Percentiles rank a stretch among this genome's conserved stretches.
Conservation (phyloP, 2,888 invertebrate genomes). For the Parnassius smintheus region DNA sequence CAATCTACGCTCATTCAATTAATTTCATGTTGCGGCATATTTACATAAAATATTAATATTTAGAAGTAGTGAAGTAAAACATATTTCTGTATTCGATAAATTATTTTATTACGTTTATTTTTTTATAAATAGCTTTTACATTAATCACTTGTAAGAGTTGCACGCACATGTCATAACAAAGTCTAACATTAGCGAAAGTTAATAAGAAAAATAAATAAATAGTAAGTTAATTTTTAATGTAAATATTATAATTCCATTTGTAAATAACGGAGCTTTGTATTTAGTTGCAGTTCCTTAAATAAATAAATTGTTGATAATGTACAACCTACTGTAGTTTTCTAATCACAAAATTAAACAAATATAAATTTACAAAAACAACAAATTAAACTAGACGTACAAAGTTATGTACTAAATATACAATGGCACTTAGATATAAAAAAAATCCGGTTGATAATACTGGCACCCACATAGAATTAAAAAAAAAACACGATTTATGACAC, state of each 20-base stretch:
- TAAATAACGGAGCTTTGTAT: too few relatives aligned
- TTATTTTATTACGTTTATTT: slow-evolving; percentile 26
- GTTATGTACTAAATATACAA: slow-evolving; percentile 32
- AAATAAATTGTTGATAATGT: too few relatives aligned
- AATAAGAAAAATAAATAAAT: slow-evolving; percentile 1
- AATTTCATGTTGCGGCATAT: too few relatives aligned
- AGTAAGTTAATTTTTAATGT: too few relatives aligned
- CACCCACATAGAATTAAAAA: slow-evolving; percentile 24
- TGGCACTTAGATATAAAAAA: slow-evolving; percentile 45
- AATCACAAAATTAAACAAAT: slow-evolving; percentile 18
- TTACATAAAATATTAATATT: too few relatives aligned
- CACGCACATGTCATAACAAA: slow-evolving; percentile 32
- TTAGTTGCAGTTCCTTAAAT: too few relatives aligned
- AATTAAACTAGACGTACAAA: slow-evolving; percentile 31
- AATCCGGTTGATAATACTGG: slow-evolving; percentile 33
- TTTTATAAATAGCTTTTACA: slow-evolving; percentile 42
- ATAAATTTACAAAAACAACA: slow-evolving; percentile 44
- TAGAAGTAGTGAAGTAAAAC: too few relatives aligned
- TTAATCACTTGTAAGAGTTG: slow-evolving; percentile 54
- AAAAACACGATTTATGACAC: slow-evolving; percentile 22
- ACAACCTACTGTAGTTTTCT: neutral
- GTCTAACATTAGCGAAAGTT: slow-evolving; percentile 5
- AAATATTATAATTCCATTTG: too few relatives aligned
- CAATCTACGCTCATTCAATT: too few relatives aligned
- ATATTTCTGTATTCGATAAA: too few relatives aligned